Conservation (phyloP, 2,888 invertebrate genomes). For the Drosophila prolongata region DNA sequence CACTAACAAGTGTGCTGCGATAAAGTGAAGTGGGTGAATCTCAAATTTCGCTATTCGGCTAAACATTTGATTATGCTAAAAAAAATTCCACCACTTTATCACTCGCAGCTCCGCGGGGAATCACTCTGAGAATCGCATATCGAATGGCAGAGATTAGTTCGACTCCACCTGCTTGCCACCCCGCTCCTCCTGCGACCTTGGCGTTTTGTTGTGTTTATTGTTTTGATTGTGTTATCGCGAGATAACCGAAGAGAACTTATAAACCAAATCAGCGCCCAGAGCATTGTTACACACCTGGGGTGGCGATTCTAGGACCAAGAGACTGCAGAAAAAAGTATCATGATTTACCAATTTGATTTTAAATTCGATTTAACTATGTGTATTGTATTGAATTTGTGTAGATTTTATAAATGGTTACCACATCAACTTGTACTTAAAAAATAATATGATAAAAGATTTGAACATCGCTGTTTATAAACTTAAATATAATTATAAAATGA, state of each 20-base stretch:
- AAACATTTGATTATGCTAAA: conserved; percentile 19
- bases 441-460: too few relatives aligned
- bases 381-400: too few relatives aligned
- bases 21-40: neutral
- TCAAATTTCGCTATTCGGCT: neutral
- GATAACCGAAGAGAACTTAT: conserved; percentile 19
- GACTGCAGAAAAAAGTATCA: neutral
- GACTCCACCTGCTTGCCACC: neutral
- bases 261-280: neutral
- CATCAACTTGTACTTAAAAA: too few relatives aligned
- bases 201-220: conserved; percentile 17
- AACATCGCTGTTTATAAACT: too few relatives aligned
- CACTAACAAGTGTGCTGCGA: neutral
- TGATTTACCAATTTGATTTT: too few relatives aligned
- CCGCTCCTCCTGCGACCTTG: too few relatives aligned
- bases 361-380: too few relatives aligned
- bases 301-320: neutral
- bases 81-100: conserved; percentile 15
- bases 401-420: too few relatives aligned
- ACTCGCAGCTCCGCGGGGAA: conserved; percentile 5
- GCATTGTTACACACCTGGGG: neutral
- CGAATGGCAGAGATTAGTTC: conserved; percentile 18
- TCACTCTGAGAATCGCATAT: conserved; percentile 17
- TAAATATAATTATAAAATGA: too few relatives aligned
- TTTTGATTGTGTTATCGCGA: conserved; percentile 32